phyloP scores from a whole-genome alignment of 2,888 invertebrate species.

The Ennomos quercinarius region DNA sequence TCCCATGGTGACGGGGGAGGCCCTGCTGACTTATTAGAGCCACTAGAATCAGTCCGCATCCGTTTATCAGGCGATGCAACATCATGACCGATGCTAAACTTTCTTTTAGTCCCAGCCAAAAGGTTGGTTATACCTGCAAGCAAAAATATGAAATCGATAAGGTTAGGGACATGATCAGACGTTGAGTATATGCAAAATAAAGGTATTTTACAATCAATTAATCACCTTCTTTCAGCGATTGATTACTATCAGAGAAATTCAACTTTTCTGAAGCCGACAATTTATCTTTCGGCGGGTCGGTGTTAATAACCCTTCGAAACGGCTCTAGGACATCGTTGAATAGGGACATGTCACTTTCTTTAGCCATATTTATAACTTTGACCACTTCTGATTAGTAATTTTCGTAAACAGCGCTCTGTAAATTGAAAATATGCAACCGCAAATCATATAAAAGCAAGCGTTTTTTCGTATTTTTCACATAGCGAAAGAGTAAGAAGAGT shows the following conservation, averaged over 20 bases:
- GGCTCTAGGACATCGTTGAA: slow-evolving; percentile 78
- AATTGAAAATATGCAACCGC: too few species aligned
- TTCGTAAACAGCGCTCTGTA: background rate
- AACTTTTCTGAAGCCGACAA: slow-evolving; percentile 73
- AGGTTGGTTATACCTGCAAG: slow-evolving; percentile 65
- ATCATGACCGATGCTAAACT: slow-evolving; percentile 64
- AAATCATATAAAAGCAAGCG: too few species aligned
- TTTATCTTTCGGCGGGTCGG: slow-evolving; percentile 78
- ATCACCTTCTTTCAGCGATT: slow-evolving; percentile 75
- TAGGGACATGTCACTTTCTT: slow-evolving; percentile 78
- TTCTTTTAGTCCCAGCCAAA: slow-evolving; percentile 70
- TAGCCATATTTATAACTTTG: slow-evolving; percentile 62
- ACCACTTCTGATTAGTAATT: background rate
- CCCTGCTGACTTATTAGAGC: slow-evolving; percentile 48
- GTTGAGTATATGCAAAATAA: too few species aligned
- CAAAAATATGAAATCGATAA: background rate
- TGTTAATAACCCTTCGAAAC: slow-evolving; percentile 78
- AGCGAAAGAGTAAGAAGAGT: too few species aligned
- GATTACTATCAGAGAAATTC: slow-evolving; percentile 79
- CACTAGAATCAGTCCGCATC: slow-evolving; percentile 62
- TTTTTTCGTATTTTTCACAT: too few species aligned
- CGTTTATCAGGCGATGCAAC: slow-evolving; percentile 70
- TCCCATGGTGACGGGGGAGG: slow-evolving; percentile 87
- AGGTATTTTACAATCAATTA: background rate
- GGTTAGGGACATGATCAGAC: background rate